Base-by-base conservation (phyloP, 2,113 vertebrate species). In the Talpa occidentalis region DNA sequence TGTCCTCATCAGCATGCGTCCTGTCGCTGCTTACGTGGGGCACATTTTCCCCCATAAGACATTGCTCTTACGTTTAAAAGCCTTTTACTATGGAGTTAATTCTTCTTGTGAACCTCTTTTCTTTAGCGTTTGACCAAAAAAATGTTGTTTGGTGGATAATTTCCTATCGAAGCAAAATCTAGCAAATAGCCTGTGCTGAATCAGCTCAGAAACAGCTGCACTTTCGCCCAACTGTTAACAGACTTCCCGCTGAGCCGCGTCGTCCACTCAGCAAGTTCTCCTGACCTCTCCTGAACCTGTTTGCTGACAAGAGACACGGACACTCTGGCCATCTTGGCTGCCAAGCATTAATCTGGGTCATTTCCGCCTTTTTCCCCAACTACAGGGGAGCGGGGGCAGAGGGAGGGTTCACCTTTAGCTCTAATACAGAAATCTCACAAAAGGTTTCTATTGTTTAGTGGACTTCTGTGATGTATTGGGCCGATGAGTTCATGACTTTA, bases 131-230 rank as follows among this genome's bases (percentile, higher is more conserved):
- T 89, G 60, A 59, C 40, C 15, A 42, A 47, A 32, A 32, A 59
- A 32, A 67, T 49, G 69, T 21, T 19, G 3, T 84, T 89, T 44
- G 54, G 40, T 47, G 66, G n/a, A 28, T 54, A 59, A 70, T 84
- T 90, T 92, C 67, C 49, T 30, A 17, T 0, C 10, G 70, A 79
- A 77, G 81, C 44, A 44, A 92, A 94, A 35, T 37, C 60, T 64
- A 74, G 54, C 52, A 87, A 64, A 30, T 42, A 40, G 21, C 60
- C 72, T 16, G n/a, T 10, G 76, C 88, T 77, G 44, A 90, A 35
- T 90, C 76, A 67, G 81, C 96, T 72, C 60, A 35, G 91, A 87
- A 93, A 92, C 91, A 84, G 44, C 94, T 80, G 73, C 4, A 21
- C 78, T 56, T 35, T 21, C 35, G 4, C 4, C 60, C 59, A 78